Evolutionary conservation across 2,888 invertebrate genomes (phyloP).

Genomic region (Cactoblastis cactorum): DNA sequence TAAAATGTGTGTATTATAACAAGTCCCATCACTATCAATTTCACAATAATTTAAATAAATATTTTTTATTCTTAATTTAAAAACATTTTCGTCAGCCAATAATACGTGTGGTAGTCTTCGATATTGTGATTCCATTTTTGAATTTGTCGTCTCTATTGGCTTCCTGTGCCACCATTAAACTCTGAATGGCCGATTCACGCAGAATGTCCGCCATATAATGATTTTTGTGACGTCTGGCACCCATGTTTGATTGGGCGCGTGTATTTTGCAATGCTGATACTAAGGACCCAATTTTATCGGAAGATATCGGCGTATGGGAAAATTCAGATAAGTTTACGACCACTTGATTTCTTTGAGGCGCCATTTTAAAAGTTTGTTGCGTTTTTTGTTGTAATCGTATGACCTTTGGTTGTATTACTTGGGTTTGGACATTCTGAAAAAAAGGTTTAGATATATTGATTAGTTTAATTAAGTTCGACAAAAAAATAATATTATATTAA

Average conservation of each 20-base stretch:
- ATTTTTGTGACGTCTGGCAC: constrained; percentile 23
- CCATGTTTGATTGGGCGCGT: constrained; percentile 22
- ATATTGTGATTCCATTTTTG: constrained; percentile 5
- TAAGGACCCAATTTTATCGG: constrained; percentile 30
- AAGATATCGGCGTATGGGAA: constrained; percentile 25
- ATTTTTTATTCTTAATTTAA: not conserved
- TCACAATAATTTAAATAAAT: constrained; percentile 6
- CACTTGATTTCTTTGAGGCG: not conserved
- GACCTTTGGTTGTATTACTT: constrained; percentile 3
- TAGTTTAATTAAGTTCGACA: too few species aligned
- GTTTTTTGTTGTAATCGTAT: not conserved
- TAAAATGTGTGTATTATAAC: not conserved
- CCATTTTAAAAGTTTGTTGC: not conserved
- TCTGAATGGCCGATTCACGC: constrained; percentile 40
- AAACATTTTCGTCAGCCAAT: not conserved
- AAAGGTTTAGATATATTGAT: not conserved
- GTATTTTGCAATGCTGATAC: constrained; percentile 31
- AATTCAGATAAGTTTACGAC: constrained; percentile 13
- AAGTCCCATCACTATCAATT: too few species aligned
- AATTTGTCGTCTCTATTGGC: constrained; percentile 21
- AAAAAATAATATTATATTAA: too few species aligned
- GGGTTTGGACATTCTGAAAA: constrained; percentile 1
- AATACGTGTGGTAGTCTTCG: constrained; percentile 1
- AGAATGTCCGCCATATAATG: constrained; percentile 37
- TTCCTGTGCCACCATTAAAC: constrained; percentile 34